phyloP scores from a whole-genome alignment of 2,113 vertebrate species.

The Thermophis baileyi region DNA sequence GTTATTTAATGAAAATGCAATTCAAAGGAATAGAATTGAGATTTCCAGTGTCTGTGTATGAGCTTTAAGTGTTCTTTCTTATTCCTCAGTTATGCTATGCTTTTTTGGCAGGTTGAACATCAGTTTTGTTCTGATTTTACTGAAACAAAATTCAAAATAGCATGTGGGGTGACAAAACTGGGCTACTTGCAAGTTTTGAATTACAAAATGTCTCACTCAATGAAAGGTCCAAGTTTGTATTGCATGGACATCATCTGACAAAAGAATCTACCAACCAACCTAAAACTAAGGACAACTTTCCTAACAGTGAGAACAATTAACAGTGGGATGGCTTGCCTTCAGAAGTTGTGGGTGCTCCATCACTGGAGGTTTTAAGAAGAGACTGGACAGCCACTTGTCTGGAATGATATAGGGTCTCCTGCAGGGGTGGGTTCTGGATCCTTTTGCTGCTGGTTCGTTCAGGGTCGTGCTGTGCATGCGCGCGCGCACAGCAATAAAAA shows the following conservation, averaged over 20 bases:
- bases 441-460: too few species aligned
- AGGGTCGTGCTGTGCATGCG: too few species aligned
- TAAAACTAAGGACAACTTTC: neutral
- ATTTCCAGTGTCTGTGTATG: neutral
- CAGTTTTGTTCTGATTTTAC: neutral
- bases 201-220: neutral
- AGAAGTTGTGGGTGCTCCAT: neutral
- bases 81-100: neutral
- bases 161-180: neutral
- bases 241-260: neutral
- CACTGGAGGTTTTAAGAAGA: too few species aligned
- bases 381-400: too few species aligned
- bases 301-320: neutral
- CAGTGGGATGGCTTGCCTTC: neutral
- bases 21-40: neutral
- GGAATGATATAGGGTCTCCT: too few species aligned
- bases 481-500: too few species aligned
- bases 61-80: neutral
- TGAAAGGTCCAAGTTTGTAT: neutral
- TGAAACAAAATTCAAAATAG: neutral
- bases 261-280: neutral
- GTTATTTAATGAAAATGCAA: neutral
- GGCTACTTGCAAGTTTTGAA: neutral
- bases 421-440: too few species aligned
- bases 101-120: neutral